Percentiles rank a stretch among this genome's conserved stretches.
Conservation (phyloP, 2,797 vertebrate genomes). For the Pterois miles region DNA sequence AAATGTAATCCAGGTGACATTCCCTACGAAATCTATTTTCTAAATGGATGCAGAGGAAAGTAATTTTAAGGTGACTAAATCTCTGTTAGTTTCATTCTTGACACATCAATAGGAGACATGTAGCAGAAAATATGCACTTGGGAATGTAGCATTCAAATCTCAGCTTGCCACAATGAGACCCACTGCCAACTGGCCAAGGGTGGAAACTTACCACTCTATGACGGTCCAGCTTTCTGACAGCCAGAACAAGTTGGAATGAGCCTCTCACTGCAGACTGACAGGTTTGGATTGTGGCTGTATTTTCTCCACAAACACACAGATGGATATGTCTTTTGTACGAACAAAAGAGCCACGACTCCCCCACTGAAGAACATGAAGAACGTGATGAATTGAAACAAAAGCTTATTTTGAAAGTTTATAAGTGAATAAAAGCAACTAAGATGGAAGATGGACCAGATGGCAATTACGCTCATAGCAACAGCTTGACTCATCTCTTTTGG, state of each 20-base stretch:
- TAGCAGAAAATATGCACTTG: background rate
- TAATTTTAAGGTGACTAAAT: background rate
- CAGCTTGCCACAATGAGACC: background rate
- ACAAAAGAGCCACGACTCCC: background rate
- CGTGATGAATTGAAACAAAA: conserved; percentile 6
- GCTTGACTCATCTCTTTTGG: conserved; percentile 26
- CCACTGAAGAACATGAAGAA: background rate
- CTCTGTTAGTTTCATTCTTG: background rate
- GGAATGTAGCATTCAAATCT: background rate
- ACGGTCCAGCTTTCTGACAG: background rate
- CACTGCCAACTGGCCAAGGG: background rate
- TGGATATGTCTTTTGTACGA: background rate
- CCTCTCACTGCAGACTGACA: conserved; percentile 16
- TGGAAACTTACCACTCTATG: background rate
- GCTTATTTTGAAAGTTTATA: background rate
- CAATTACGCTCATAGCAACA: background rate
- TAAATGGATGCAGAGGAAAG: background rate
- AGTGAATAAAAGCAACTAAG: background rate
- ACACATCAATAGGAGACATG: background rate
- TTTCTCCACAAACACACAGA: conserved; percentile 8
- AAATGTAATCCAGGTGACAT: background rate
- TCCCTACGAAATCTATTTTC: background rate
- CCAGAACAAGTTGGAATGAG: conserved; percentile 8
- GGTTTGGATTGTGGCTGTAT: conserved; percentile 6
- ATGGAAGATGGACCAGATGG: background rate